Percentiles rank a stretch among this genome's conserved stretches.
phyloP scores from a whole-genome alignment of 1,140 invertebrate genomes.

The Lepidostoma basale region DNA sequence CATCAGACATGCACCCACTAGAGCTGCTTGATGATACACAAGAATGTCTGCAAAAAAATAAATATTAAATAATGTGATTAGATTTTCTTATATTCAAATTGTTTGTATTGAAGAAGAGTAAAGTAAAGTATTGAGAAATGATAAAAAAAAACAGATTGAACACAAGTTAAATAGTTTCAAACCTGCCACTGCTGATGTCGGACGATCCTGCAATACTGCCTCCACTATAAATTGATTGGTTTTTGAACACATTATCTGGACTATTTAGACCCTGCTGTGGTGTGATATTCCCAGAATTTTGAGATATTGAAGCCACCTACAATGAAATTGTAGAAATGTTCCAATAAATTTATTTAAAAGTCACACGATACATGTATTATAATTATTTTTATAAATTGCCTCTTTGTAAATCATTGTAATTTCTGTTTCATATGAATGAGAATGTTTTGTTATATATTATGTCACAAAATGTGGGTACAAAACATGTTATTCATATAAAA shows the following conservation, averaged over 20 bases:
- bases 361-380: too few relatives aligned
- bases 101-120: too few relatives aligned
- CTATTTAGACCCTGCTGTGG: conserved; percentile 25
- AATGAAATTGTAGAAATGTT: too few relatives aligned
- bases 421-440: too few relatives aligned
- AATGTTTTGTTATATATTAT: too few relatives aligned
- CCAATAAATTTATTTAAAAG: too few relatives aligned
- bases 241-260: conserved; percentile 52
- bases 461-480: too few relatives aligned
- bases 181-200: conserved; percentile 57
- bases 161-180: conserved; percentile 39
- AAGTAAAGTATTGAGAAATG: neutral
- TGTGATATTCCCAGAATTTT: conserved; percentile 44
- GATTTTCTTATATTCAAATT: too few relatives aligned
- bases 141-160: neutral
- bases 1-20: conserved; percentile 79
- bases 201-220: conserved; percentile 60
- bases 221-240: conserved; percentile 58
- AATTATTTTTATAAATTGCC: too few relatives aligned
- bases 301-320: conserved; percentile 58
- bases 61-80: neutral
- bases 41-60: conserved; percentile 56
- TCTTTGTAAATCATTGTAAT: too few relatives aligned
- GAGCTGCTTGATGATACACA: conserved; percentile 80
- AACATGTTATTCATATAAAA: too few relatives aligned